These are phyloP conservation scores for Choloepus didactylus DNA, from an alignment of 2,797 vertebrate species.

Conservation along the genomic window DNA sequence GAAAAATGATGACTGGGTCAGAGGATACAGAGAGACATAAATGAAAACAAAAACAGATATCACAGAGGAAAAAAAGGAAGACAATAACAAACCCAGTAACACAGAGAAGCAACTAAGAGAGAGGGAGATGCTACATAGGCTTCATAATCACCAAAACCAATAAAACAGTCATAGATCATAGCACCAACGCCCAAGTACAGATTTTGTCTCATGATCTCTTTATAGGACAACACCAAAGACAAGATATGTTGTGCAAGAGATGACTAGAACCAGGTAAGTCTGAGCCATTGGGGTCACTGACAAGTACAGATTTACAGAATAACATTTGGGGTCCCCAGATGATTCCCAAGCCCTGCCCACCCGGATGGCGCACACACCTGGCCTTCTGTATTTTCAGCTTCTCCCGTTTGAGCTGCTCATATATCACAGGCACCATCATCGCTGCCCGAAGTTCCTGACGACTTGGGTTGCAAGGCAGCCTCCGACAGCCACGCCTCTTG, in stretches of 20 bases:
- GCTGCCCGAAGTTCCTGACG: constrained; percentile 80
- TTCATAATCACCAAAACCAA: not conserved
- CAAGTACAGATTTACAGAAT: not conserved
- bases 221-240: not conserved
- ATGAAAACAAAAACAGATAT: not conserved
- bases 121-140: not conserved
- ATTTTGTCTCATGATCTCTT: not conserved
- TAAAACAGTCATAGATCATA: not conserved
- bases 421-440: constrained; percentile 89
- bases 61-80: not conserved
- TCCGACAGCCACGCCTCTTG: not conserved
- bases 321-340: not conserved
- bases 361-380: constrained; percentile 79
- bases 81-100: not conserved
- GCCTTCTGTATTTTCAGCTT: constrained; percentile 85
- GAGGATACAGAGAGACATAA: not conserved
- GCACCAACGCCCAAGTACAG: not conserved
- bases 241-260: not conserved
- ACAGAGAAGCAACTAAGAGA: not conserved
- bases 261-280: not conserved
- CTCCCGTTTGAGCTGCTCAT: constrained; percentile 85
- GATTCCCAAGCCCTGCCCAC: not conserved
- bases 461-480: not conserved
- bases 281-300: not conserved
- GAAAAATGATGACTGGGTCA: not conserved